Evolutionary conservation across 2,113 vertebrate genomes (phyloP), one percentile per base, ranked within the genome.

Genomic region (Esox niger): DNA sequence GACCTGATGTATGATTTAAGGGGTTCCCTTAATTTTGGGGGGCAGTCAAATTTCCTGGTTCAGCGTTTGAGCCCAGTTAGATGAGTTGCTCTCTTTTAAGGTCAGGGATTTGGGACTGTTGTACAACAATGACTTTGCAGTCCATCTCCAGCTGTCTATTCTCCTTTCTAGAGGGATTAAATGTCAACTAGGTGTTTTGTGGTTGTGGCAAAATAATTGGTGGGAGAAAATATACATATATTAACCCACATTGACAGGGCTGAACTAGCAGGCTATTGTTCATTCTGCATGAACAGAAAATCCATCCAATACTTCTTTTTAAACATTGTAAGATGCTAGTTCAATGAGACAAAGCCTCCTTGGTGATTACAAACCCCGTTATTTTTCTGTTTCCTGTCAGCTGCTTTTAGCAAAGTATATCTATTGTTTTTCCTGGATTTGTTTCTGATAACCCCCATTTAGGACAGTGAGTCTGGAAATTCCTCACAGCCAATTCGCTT

Each of bases 381-480:
- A 73, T 52, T 58, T 66, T 13, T 38, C 65, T 47, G 47, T 62
- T 80, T 80, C 77, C 70, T 68, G 54, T 71, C 49, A 49, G 66
- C 35, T 77, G 68, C 49, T 58, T 73, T 29, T 61, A 27, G 13
- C 8, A 8, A 73, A 33, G 65, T 70, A 55, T 59, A 62, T 61
- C 10, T 75, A 66, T 73, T 75, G 64, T 75, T 81, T 30, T 74
- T 73, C 74, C 57, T 61, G 38, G 46, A 55, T 79, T 75, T 32
- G 77, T 83, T 83, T 75, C 79, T 81, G 17, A 52, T 77, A 49
- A 49, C 25, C 26, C 47, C 20, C 11, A 32, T 57, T 1, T 23
- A 23, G 47, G 4, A 75, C 77, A 79, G 71, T 66, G 43, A 17
- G 23, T 47, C 62, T 84, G 79, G 82, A 84, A 83, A 82, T 86